A percentile compares a stretch with the other conserved stretches of the same genome.
Evolutionary conservation across 2,113 vertebrate genomes (phyloP).

Genomic region (Rhinoderma darwinii): DNA sequence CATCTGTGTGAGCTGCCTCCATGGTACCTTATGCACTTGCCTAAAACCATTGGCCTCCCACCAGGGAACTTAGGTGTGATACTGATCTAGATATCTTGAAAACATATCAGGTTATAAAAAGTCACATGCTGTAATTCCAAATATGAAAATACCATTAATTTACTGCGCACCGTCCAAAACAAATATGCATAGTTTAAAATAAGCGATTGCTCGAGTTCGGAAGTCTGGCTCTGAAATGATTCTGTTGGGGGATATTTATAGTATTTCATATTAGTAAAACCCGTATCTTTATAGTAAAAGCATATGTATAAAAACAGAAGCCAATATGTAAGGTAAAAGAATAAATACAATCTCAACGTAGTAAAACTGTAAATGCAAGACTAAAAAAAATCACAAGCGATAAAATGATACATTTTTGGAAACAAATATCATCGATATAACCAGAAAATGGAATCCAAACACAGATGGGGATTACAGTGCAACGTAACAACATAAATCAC

Average conservation of each 20-base stretch:
- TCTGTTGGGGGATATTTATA: slow-evolving; percentile 35
- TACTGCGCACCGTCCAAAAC: neutral
- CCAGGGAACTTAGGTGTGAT: neutral
- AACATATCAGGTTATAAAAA: neutral
- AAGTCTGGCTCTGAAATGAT: slow-evolving; percentile 8
- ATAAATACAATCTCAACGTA: slow-evolving; percentile 26
- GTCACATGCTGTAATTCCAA: neutral
- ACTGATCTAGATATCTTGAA: neutral
- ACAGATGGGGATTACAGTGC: slow-evolving; percentile 4
- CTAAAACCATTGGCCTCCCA: neutral
- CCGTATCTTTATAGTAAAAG: slow-evolving; percentile 46
- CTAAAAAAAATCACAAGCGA: slow-evolving; percentile 11
- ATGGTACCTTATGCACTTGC: neutral
- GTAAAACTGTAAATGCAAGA: slow-evolving; percentile 2
- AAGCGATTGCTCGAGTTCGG: neutral
- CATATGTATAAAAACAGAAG: slow-evolving; percentile 46
- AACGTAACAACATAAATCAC: neutral
- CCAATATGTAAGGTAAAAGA: slow-evolving; percentile 31
- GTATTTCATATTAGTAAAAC: slow-evolving; percentile 41
- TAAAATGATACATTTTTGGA: slow-evolving; percentile 29
- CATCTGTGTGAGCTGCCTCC: too few species aligned
- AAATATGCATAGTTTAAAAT: slow-evolving; percentile 21
- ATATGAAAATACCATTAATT: slow-evolving; percentile 3
- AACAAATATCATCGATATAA: slow-evolving; percentile 1
- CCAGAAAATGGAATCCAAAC: slow-evolving; percentile 34